Base-by-base conservation (phyloP, 23 tunicate genomes). In the Clavelina lepadiformis region DNA sequence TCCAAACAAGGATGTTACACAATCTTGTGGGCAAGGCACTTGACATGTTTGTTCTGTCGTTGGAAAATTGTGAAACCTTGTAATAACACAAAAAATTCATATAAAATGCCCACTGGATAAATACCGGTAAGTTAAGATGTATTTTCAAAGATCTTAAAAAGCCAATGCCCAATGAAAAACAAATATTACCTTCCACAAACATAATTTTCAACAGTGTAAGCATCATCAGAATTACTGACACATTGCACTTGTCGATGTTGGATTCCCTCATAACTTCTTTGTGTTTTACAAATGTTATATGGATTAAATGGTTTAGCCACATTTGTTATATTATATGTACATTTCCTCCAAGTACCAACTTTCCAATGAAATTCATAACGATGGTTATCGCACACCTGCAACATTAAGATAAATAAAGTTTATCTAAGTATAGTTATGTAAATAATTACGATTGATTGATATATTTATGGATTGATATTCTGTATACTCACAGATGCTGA, bases 1-100 rank as follows among this genome's bases (percentile, higher is more conserved):
- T 51, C 75, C 51, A 66, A 74, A 86, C 44, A 46, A 27, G 45
- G 95, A 86, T 28, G 80, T 65, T 1, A 78, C 95, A 78, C 95
- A 86, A 44, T 78, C 59, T 44, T 58, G 38, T 13, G 95, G 95
- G 35, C 95, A 86, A 7, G 95, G 80, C 21, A 85, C 38, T 2
- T 47, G 35, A 47, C 93, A 85, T 5, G 50, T 25, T 63, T 56
- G 67, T 23, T 35, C 5, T 44, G 28, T 31, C 3, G 25, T 1
- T 24, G 75, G 91, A 0, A 53, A 49, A 8, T 32, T 15, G 3
- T 11, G 19, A 56, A 82, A 82, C 21, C 91, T 82, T 49, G 15
- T 19, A 51, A 52, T 18, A 71, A 44, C 11, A 44, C 49, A 44
- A 11, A 44, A 11, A 44, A 5, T n/a, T 5, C 21, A n/a, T n/a